Conservation (phyloP, 2,888 invertebrate genomes). For the Tupiocoris notatus region DNA sequence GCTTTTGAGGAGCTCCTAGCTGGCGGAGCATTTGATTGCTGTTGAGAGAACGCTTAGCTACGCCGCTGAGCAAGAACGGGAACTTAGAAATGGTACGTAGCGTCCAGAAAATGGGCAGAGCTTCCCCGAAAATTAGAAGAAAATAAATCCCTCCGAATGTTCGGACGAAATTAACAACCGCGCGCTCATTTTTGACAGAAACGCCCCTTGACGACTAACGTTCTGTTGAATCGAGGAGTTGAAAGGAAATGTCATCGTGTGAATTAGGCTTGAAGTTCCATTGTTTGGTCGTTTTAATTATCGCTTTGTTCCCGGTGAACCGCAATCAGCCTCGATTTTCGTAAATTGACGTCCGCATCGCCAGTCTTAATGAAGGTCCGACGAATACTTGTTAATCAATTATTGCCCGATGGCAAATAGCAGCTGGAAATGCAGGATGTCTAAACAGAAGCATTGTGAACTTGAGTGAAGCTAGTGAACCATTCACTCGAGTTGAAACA, state of each 20-base stretch:
- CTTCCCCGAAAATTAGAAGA: background rate
- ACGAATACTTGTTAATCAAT: conserved; percentile 34
- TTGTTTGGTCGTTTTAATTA: conserved; percentile 18
- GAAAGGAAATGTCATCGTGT: conserved; percentile 18
- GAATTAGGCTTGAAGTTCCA: background rate
- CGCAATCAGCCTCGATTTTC: background rate
- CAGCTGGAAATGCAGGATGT: conserved; percentile 21
- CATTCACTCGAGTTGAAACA: too few species aligned
- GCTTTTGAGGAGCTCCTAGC: background rate
- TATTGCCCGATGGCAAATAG: background rate
- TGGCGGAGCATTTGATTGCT: background rate
- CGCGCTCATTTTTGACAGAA: background rate
- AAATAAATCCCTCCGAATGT: background rate
- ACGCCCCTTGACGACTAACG: background rate
- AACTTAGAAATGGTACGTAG: background rate
- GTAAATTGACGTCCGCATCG: background rate
- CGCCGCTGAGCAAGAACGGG: background rate
- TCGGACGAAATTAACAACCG: background rate
- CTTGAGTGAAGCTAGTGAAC: too few species aligned
- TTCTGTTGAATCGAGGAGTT: background rate
- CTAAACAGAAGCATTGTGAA: too few species aligned
- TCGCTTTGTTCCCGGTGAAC: conserved; percentile 1
- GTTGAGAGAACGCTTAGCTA: background rate
- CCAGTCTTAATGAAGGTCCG: conserved; percentile 7
- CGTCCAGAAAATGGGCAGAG: background rate